Conservation (phyloP, 2,888 invertebrate genomes). For the Tetramorium bicarinatum region DNA sequence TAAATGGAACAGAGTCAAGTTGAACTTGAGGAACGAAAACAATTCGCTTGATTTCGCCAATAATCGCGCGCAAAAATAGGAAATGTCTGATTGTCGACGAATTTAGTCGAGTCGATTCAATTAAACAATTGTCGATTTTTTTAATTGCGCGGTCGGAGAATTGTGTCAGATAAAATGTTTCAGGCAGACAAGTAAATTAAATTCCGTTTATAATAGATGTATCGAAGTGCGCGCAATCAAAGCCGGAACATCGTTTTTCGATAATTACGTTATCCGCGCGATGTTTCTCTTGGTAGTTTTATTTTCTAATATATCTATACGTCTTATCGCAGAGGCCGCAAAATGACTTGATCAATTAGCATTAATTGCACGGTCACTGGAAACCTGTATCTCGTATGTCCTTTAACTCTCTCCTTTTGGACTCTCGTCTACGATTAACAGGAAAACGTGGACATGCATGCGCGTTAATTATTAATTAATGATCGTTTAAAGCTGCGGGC, state of each 20-base stretch:
- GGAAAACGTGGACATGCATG: constrained; percentile 36
- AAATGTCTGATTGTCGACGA: neutral
- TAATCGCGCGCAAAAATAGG: constrained; percentile 18
- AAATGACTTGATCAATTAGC: constrained; percentile 39
- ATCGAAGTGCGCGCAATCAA: constrained; percentile 4
- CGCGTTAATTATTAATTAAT: constrained; percentile 62
- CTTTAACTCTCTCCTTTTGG: constrained; percentile 38
- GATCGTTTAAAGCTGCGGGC: constrained; percentile 28
- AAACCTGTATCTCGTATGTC: neutral
- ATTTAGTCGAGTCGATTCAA: constrained; percentile 20
- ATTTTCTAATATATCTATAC: constrained; percentile 21
- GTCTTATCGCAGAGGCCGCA: neutral
- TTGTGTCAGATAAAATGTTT: constrained; percentile 18
- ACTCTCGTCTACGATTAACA: neutral
- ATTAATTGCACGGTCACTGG: constrained; percentile 28
- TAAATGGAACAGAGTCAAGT: neutral
- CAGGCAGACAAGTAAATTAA: constrained; percentile 41
- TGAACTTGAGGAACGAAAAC: neutral
- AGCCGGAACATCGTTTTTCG: constrained; percentile 33
- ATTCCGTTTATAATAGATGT: constrained; percentile 23
- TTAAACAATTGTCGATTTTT: constrained; percentile 11
- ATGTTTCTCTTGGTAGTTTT: constrained; percentile 12
- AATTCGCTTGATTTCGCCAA: neutral
- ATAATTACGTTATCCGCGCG: constrained; percentile 24
- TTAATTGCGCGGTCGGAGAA: neutral